Evolutionary conservation across 1,140 invertebrate species (phyloP).

Genomic region (Spodoptera frugiperda): DNA sequence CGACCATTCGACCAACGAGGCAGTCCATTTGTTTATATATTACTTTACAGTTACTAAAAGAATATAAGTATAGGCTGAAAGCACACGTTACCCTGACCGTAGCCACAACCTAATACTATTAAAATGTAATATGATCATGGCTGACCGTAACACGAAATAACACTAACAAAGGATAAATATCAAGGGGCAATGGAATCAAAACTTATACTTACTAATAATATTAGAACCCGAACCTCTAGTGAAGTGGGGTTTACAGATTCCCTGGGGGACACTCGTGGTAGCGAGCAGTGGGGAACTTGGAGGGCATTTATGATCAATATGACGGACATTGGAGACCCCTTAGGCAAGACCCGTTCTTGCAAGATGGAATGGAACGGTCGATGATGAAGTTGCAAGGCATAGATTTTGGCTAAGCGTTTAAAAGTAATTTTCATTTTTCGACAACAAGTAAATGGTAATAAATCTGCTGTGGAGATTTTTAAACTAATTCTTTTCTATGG

Average conservation of each 20-base stretch:
- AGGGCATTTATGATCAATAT: constrained; percentile 1
- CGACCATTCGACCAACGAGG: no score
- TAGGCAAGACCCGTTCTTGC: neutral
- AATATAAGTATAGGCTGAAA: no score
- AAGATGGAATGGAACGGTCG: neutral
- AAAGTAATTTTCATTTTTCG: no score
- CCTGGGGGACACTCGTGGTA: neutral
- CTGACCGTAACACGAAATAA: neutral
- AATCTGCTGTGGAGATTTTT: no score
- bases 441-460: no score
- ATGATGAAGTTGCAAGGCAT: no score
- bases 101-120: neutral
- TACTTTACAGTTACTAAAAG: no score
- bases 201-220: constrained; percentile 23
- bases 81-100: no score
- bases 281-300: neutral
- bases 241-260: constrained; percentile 8
- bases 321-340: neutral
- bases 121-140: neutral
- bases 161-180: constrained; percentile 5
- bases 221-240: neutral
- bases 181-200: constrained; percentile 19
- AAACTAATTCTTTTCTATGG: no score
- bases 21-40: no score
- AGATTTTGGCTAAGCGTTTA: no score